Percentiles rank a stretch among this genome's conserved stretches.
Evolutionary conservation across 2,888 invertebrate genomes (phyloP).

Genomic region (Mythimna loreyi): DNA sequence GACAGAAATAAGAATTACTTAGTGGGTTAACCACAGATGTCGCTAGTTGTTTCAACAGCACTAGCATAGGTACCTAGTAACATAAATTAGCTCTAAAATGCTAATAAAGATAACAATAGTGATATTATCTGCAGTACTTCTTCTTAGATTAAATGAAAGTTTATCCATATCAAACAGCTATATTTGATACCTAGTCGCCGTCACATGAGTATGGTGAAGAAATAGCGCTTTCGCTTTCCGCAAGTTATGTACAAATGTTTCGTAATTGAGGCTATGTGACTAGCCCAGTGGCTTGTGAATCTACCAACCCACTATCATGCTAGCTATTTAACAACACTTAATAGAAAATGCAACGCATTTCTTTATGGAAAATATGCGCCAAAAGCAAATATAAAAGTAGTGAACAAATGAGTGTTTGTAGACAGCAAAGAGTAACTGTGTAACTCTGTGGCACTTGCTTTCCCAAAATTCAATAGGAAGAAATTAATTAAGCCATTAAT

Average conservation of each 20-base stretch:
- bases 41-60: conserved; percentile 15
- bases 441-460: conserved; percentile 1
- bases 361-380: not conserved
- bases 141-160: conserved; percentile 25
- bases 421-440: not conserved
- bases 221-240: conserved; percentile 90
- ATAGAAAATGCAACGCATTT: conserved; percentile 20
- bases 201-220: conserved; percentile 84
- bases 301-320: conserved; percentile 68
- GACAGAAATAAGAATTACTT: conserved; percentile 16
- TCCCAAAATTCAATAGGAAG: not conserved
- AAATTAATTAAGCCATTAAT: too few species aligned
- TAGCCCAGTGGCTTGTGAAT: conserved; percentile 79
- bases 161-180: conserved; percentile 48
- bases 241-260: conserved; percentile 87
- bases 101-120: not conserved
- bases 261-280: conserved; percentile 88
- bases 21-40: conserved; percentile 31
- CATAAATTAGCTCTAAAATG: not conserved
- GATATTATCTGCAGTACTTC: conserved; percentile 3
- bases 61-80: not conserved
- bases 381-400: not conserved
- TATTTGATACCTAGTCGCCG: conserved; percentile 68
- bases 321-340: conserved; percentile 48
- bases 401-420: not conserved